Conservation (phyloP, 2,888 invertebrate genomes). For the Scaptodrosophila latifasciaeformis region DNA sequence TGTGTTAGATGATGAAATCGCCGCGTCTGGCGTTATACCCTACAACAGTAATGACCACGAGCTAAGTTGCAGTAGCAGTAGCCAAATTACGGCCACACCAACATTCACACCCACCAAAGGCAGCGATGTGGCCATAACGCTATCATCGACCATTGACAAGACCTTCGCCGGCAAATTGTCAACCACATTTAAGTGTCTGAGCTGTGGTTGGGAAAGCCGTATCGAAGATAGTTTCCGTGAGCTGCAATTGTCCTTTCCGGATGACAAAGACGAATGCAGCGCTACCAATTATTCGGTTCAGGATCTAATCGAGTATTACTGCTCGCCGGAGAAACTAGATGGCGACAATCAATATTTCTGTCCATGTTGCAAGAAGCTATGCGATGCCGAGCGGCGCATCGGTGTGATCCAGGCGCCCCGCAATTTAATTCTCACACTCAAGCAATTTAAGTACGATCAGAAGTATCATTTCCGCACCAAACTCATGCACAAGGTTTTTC, state of each 20-base stretch:
- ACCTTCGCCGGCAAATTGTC: constrained; percentile 86
- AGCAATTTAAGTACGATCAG: constrained; percentile 87
- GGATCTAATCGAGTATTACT: constrained; percentile 84
- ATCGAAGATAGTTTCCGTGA: constrained; percentile 88
- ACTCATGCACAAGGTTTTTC: constrained; percentile 81
- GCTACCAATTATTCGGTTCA: constrained; percentile 80
- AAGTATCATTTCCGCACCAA: constrained; percentile 85
- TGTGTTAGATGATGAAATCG: constrained; percentile 34
- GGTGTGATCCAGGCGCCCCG: constrained; percentile 84
- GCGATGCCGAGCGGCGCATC: constrained; percentile 85
- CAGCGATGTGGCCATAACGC: constrained; percentile 26
- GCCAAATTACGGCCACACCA: neutral
- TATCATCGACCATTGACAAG: constrained; percentile 77
- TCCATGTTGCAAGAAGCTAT: constrained; percentile 82
- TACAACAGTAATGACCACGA: constrained; percentile 45
- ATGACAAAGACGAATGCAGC: constrained; percentile 73
- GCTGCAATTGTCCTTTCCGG: constrained; percentile 85
- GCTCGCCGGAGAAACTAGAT: constrained; percentile 84
- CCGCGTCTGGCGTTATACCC: constrained; percentile 47
- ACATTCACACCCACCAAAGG: constrained; percentile 14
- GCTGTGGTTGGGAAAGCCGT: constrained; percentile 83
- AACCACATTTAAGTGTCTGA: constrained; percentile 84
- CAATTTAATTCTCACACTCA: constrained; percentile 86
- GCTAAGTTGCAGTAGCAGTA: constrained; percentile 21
- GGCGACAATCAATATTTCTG: constrained; percentile 91